Conservation (phyloP, 2,113 vertebrate species). For the Cyprinodon variegatus region DNA sequence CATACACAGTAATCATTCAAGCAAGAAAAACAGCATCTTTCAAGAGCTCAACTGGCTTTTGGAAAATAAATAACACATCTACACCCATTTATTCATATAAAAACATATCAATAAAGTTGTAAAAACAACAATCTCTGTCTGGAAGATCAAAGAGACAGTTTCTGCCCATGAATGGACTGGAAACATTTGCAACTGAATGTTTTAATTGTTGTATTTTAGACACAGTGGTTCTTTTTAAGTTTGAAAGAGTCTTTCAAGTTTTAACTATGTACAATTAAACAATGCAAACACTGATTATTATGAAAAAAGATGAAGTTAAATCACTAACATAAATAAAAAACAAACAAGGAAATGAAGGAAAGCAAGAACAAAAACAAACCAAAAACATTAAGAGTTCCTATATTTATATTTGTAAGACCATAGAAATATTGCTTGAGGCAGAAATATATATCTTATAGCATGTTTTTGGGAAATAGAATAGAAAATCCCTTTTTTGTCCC, state of each 20-base stretch:
- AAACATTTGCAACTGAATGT: too few species aligned
- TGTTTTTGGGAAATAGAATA: background rate
- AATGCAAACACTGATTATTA: too few species aligned
- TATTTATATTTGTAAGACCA: background rate
- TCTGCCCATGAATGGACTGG: too few species aligned
- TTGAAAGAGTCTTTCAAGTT: too few species aligned
- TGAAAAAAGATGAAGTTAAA: background rate
- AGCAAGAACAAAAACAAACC: background rate
- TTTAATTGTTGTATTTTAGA: too few species aligned
- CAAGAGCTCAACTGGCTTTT: background rate
- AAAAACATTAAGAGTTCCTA: background rate
- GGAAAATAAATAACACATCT: background rate
- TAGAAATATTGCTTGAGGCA: background rate
- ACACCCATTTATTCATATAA: background rate
- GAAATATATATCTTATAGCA: background rate
- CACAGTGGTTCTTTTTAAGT: too few species aligned
- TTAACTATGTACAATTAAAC: too few species aligned
- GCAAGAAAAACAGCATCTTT: too few species aligned
- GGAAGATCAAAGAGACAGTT: background rate
- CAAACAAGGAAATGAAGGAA: too few species aligned
- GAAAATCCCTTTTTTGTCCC: too few species aligned
- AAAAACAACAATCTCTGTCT: background rate
- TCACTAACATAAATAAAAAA: background rate
- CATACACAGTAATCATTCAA: too few species aligned
- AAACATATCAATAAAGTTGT: too few species aligned